phyloP scores from a whole-genome alignment of 2,113 vertebrate species.

The Neodon shergylaensis region DNA sequence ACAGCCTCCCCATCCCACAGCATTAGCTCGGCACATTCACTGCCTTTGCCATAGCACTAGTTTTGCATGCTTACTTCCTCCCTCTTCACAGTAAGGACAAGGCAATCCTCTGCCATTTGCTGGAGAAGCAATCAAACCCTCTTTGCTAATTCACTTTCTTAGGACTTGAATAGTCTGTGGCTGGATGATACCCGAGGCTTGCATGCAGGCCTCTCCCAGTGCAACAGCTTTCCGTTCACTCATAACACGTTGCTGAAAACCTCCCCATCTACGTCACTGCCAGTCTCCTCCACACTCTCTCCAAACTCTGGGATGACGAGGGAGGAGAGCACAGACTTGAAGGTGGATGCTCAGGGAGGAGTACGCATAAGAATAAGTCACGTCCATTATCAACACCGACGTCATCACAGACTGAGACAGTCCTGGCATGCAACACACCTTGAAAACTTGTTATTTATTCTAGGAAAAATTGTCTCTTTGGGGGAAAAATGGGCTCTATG shows the following conservation, averaged over 20 bases:
- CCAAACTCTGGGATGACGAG: slow-evolving; percentile 1
- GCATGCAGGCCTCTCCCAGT: neutral
- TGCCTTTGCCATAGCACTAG: accelerated
- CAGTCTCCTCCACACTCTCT: slow-evolving; percentile 15
- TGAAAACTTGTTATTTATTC: slow-evolving; percentile 73
- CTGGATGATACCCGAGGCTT: neutral
- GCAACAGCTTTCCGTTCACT: neutral
- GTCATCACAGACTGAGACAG: slow-evolving; percentile 66
- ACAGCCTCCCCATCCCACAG: neutral
- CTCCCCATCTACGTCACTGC: neutral
- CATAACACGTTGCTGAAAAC: neutral
- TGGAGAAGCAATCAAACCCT: neutral
- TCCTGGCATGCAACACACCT: slow-evolving; percentile 48
- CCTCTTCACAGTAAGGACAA: neutral
- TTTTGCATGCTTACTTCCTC: accelerated
- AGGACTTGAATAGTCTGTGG: neutral
- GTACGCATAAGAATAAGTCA: neutral
- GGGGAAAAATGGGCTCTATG: slow-evolving; percentile 54
- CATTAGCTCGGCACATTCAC: too few species aligned
- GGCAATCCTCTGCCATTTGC: neutral
- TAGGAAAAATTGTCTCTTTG: slow-evolving; percentile 63
- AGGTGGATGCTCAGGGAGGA: neutral
- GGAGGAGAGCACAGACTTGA: slow-evolving; percentile 52
- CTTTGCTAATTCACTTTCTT: neutral
- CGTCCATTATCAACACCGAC: slow-evolving; percentile 72